These are phyloP conservation scores for Anolis apletophallus DNA, from an alignment of 2,797 vertebrate species.

Conservation along the genomic window DNA sequence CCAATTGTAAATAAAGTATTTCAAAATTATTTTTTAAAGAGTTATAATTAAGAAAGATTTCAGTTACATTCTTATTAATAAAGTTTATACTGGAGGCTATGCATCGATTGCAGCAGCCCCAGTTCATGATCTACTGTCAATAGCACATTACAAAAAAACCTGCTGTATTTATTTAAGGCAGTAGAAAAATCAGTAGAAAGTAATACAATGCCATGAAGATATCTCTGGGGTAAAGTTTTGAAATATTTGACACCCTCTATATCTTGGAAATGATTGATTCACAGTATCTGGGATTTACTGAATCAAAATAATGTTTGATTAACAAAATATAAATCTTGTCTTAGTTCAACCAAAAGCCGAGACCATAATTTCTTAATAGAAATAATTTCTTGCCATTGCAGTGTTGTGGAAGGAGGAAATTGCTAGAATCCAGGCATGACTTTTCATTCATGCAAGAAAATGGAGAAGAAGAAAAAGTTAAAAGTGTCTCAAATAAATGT, in stretches of 20 bases:
- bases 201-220: background rate
- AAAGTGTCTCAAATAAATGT: background rate
- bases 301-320: background rate
- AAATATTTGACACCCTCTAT: background rate
- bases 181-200: background rate
- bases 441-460: background rate
- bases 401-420: too few relatives aligned
- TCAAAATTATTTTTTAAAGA: background rate
- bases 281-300: background rate
- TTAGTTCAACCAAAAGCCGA: background rate
- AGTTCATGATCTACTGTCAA: background rate
- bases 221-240: background rate
- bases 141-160: background rate
- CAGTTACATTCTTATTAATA: background rate
- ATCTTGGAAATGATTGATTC: background rate
- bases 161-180: background rate
- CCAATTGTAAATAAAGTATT: constrained; percentile 40
- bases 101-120: too few relatives aligned
- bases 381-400: background rate
- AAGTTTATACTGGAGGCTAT: background rate
- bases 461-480: background rate
- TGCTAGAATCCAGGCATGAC: background rate
- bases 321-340: background rate
- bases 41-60: background rate
- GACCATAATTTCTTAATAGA: background rate